A percentile compares a stretch with the other conserved stretches of the same genome.
phyloP scores from a whole-genome alignment of 2,797 vertebrate species.

The Alectoris magna region DNA sequence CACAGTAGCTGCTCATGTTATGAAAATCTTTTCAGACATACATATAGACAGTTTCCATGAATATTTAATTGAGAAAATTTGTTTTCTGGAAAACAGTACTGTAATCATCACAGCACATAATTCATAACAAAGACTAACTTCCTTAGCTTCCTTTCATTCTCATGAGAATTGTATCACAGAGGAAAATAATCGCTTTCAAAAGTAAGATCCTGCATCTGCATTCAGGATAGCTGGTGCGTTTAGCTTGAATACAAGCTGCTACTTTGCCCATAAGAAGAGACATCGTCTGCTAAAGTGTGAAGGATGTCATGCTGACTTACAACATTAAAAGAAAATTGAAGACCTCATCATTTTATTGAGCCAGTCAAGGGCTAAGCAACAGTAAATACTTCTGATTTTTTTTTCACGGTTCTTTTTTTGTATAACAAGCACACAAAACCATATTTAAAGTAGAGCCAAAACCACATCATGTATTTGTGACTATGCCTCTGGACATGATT shows the following conservation, averaged over 20 bases:
- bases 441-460: not conserved
- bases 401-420: not conserved
- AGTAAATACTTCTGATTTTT: not conserved
- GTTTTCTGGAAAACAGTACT: conserved; percentile 15
- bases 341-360: not conserved
- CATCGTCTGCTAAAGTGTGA: not conserved
- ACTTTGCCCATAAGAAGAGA: not conserved
- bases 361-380: not conserved
- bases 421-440: not conserved
- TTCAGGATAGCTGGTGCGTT: not conserved
- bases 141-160: not conserved
- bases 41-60: not conserved
- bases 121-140: not conserved
- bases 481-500: accelerated
- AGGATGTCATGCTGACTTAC: not conserved
- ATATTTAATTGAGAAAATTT: not conserved
- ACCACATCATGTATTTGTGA: not conserved
- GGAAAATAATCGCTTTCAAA: not conserved
- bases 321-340: not conserved
- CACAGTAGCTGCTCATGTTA: not conserved
- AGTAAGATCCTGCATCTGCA: not conserved
- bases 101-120: not conserved
- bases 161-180: not conserved
- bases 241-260: not conserved
- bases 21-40: not conserved